phyloP scores from a whole-genome alignment of 2,797 vertebrate species.

The Orestias chungarensis region DNA sequence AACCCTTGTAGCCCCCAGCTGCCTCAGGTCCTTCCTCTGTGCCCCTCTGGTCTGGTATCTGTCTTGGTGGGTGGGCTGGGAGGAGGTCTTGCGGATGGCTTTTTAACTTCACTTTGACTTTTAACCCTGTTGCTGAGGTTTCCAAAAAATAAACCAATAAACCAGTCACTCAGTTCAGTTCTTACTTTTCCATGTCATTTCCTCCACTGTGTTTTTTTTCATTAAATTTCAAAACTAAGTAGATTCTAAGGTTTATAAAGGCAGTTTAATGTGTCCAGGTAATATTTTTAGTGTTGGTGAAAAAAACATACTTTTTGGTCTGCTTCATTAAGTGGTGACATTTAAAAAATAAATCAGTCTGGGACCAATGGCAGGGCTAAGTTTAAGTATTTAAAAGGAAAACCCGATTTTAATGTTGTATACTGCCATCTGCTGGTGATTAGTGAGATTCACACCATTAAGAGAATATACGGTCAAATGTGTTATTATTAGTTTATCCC shows the following conservation, averaged over 20 bases:
- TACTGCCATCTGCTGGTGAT: slow-evolving; percentile 51
- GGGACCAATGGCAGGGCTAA: neutral
- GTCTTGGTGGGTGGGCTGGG: slow-evolving; percentile 61
- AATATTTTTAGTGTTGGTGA: too few relatives aligned
- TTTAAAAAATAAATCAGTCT: neutral
- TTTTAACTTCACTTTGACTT: slow-evolving; percentile 76
- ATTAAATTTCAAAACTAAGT: slow-evolving; percentile 36
- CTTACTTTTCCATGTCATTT: slow-evolving; percentile 27
- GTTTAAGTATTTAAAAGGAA: neutral
- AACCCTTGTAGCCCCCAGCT: slow-evolving; percentile 12
- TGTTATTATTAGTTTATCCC: too few relatives aligned
- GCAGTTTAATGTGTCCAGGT: neutral
- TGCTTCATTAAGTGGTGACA: neutral
- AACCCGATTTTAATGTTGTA: neutral
- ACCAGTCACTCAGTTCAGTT: slow-evolving; percentile 61
- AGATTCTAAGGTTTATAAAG: slow-evolving; percentile 48
- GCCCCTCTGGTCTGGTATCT: slow-evolving; percentile 16
- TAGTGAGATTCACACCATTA: neutral
- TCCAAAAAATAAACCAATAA: slow-evolving; percentile 59
- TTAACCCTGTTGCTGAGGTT: slow-evolving; percentile 58
- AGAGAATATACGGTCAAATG: too few relatives aligned
- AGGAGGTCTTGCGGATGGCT: slow-evolving; percentile 53
- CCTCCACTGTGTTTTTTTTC: slow-evolving; percentile 30
- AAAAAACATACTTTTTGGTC: neutral
- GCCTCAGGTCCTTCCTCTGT: slow-evolving; percentile 12